phyloP scores from a whole-genome alignment of 2,113 vertebrate genomes.

The Scomber scombrus region DNA sequence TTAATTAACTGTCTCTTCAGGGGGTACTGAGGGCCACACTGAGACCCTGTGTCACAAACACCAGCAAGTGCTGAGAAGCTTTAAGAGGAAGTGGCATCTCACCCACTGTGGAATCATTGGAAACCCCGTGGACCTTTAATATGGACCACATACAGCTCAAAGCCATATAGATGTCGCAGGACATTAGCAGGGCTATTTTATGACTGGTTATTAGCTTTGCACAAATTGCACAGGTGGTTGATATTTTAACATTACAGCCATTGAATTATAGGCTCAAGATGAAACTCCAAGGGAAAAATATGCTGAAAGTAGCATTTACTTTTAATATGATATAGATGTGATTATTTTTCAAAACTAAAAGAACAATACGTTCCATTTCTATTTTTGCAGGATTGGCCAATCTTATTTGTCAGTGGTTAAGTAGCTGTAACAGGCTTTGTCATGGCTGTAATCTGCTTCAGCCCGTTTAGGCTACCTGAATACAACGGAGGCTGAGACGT shows the following conservation, averaged over 20 bases:
- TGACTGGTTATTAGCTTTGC: slow-evolving; percentile 68
- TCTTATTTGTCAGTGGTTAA: slow-evolving; percentile 80
- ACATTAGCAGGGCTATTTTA: slow-evolving; percentile 71
- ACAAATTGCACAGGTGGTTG: slow-evolving; percentile 61
- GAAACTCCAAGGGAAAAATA: slow-evolving; percentile 5
- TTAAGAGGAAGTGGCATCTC: slow-evolving; percentile 76
- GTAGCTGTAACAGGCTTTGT: slow-evolving; percentile 83
- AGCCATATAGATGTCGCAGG: slow-evolving; percentile 70
- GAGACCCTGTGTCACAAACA: slow-evolving; percentile 72
- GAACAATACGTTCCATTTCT: slow-evolving; percentile 64
- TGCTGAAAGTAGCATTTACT: not conserved
- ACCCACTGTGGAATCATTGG: slow-evolving; percentile 56
- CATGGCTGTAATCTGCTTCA: slow-evolving; percentile 79
- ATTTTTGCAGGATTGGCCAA: slow-evolving; percentile 64
- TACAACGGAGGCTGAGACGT: slow-evolving; percentile 63
- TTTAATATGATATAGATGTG: slow-evolving; percentile 22
- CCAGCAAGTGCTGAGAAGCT: slow-evolving; percentile 52
- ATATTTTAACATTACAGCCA: slow-evolving; percentile 40
- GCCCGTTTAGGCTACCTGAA: slow-evolving; percentile 74
- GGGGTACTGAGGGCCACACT: slow-evolving; percentile 70
- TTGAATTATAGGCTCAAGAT: slow-evolving; percentile 21
- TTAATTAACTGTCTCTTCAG: slow-evolving; percentile 83
- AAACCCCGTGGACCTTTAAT: slow-evolving; percentile 74
- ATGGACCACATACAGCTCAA: slow-evolving; percentile 67
- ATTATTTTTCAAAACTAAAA: slow-evolving; percentile 22